These are phyloP conservation scores for Geopemphigus sp. DNA, from an alignment of 1,140 invertebrate genomes.

Conservation along the genomic window DNA sequence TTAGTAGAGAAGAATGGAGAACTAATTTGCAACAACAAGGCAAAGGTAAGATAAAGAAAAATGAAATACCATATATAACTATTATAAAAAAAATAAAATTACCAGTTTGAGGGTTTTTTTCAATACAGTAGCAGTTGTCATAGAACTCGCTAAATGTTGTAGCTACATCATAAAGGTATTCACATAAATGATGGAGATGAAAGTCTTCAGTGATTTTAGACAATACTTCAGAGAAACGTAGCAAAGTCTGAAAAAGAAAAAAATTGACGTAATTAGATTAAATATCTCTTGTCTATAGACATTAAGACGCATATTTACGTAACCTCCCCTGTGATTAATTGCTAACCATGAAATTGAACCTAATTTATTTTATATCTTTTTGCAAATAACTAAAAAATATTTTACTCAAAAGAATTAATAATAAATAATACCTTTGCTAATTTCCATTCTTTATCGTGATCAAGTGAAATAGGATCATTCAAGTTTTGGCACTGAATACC, in stretches of 20 bases:
- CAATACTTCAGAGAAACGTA: conserved; percentile 87
- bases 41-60: too few relatives aligned
- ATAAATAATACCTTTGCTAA: conserved; percentile 70
- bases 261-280: not conserved
- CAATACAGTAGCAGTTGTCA: conserved; percentile 95
- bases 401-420: too few relatives aligned
- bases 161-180: conserved; percentile 94
- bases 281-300: too few relatives aligned
- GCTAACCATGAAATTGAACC: too few relatives aligned
- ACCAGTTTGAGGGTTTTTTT: conserved; percentile 72
- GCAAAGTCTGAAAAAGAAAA: conserved; percentile 58
- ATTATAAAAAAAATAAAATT: conserved; percentile 15
- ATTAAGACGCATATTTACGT: too few relatives aligned
- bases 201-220: conserved; percentile 81
- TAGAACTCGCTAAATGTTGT: conserved; percentile 95
- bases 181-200: conserved; percentile 85
- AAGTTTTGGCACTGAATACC: conserved; percentile 64
- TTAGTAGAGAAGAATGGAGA: too few relatives aligned
- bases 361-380: too few relatives aligned
- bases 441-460: conserved; percentile 93
- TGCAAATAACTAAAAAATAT: too few relatives aligned
- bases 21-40: too few relatives aligned
- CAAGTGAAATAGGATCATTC: conserved; percentile 66
- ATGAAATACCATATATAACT: too few relatives aligned
- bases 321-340: too few relatives aligned